Conservation (phyloP, 2,797 vertebrate species). For the Clarias pachynema region DNA sequence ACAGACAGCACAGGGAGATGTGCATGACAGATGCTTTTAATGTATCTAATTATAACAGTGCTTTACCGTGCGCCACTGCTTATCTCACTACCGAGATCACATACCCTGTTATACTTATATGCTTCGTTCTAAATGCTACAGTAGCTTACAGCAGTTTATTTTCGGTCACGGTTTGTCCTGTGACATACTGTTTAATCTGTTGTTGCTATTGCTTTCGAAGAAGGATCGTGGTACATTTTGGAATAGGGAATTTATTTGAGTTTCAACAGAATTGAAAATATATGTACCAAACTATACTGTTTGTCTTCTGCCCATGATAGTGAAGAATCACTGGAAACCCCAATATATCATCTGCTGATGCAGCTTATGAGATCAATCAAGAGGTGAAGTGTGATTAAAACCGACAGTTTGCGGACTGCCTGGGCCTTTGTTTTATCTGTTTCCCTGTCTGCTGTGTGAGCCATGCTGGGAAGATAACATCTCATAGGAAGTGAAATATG, state of each 20-base stretch:
- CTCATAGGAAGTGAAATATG: constrained; percentile 45
- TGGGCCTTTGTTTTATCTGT: constrained; percentile 18
- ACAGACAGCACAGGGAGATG: not conserved
- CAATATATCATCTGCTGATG: constrained; percentile 31
- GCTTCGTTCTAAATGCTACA: constrained; percentile 13
- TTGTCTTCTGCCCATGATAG: constrained; percentile 12
- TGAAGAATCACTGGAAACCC: constrained; percentile 23
- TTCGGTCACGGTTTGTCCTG: not conserved
- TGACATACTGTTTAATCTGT: not conserved
- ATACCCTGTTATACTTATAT: not conserved
- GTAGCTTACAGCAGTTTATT: not conserved
- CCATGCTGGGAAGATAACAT: constrained; percentile 22
- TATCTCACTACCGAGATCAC: not conserved
- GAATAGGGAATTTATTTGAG: not conserved
- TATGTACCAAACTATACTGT: not conserved
- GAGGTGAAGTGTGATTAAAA: constrained; percentile 34
- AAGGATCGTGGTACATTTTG: not conserved
- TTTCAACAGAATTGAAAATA: not conserved
- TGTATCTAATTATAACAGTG: not conserved
- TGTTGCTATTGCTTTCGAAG: not conserved
- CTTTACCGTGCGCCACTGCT: not conserved
- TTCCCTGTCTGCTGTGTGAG: constrained; percentile 11
- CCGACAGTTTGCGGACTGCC: constrained; percentile 38
- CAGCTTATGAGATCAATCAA: constrained; percentile 34
- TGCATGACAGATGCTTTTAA: not conserved